Evolutionary conservation across 2,888 invertebrate species (phyloP).

Genomic region (Sussaba pulchella): DNA sequence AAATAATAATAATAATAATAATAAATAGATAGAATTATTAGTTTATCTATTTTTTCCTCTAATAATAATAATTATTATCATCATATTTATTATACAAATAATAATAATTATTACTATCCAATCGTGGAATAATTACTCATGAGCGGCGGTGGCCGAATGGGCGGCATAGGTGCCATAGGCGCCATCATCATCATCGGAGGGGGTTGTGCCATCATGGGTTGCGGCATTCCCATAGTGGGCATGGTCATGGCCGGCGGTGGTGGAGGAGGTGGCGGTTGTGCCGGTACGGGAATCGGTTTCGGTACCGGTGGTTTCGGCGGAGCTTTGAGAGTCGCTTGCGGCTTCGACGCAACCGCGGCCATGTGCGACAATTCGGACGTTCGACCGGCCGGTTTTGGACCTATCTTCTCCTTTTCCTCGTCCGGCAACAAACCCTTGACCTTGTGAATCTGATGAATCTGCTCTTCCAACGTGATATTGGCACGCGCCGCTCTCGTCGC

Average conservation of each 20-base stretch:
- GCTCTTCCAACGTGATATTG: slow-evolving; percentile 97
- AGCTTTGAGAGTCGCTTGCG: slow-evolving; percentile 81
- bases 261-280: slow-evolving; percentile 81
- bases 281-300: slow-evolving; percentile 83
- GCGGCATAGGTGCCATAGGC: slow-evolving; percentile 87
- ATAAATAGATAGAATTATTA: too few relatives aligned
- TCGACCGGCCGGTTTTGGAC: slow-evolving; percentile 91
- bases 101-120: too few relatives aligned
- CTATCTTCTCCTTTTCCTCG: slow-evolving; percentile 98
- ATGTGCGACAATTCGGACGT: slow-evolving; percentile 81
- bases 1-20: too few relatives aligned
- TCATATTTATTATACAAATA: too few relatives aligned
- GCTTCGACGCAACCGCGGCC: slow-evolving; percentile 82
- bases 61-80: too few relatives aligned
- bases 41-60: too few relatives aligned
- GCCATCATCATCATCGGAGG: slow-evolving; percentile 88
- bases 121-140: slow-evolving; percentile 87
- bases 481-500: slow-evolving; percentile 97
- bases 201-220: slow-evolving; percentile 86
- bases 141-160: slow-evolving; percentile 86
- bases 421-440: slow-evolving; percentile 97
- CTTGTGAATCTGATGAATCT: slow-evolving; percentile 98
- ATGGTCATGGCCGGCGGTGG: slow-evolving; percentile 81
- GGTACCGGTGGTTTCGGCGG: slow-evolving; percentile 81
- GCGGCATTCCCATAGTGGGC: slow-evolving; percentile 84